Evolutionary conservation across 2,113 vertebrate species (phyloP).

Genomic region (Bufo bufo): DNA sequence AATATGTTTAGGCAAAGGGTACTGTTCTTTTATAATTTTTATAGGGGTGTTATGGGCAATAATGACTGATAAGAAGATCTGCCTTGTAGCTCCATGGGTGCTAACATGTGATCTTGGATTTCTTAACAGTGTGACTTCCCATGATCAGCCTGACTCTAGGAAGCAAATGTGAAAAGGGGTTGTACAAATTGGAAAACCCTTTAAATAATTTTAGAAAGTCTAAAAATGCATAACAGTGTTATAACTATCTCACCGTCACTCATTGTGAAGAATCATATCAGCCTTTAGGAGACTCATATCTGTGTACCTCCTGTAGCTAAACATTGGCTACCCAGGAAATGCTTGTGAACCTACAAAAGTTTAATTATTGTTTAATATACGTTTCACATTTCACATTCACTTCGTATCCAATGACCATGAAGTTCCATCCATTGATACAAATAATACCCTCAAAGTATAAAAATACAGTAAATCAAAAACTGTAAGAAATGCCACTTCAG

Average conservation of each 20-base stretch:
- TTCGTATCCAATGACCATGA: too few species aligned
- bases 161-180: too few species aligned
- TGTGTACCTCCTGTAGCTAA: neutral
- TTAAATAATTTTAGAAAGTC: too few species aligned
- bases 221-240: too few species aligned
- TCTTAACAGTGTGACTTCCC: neutral
- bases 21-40: neutral
- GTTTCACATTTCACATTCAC: too few species aligned
- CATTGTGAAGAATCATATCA: neutral
- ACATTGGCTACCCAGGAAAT: neutral
- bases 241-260: too few species aligned
- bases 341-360: neutral
- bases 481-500: too few species aligned
- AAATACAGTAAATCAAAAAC: too few species aligned
- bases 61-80: neutral
- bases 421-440: too few species aligned
- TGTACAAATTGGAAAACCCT: too few species aligned
- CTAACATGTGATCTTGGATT: neutral
- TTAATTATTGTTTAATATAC: neutral
- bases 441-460: too few species aligned
- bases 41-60: neutral
- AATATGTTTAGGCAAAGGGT: conserved; percentile 65
- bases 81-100: neutral
- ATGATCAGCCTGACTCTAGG: neutral
- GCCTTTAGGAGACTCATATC: neutral